phyloP scores from a whole-genome alignment of 1,140 invertebrate genomes.

The Copidosoma floridanum region DNA sequence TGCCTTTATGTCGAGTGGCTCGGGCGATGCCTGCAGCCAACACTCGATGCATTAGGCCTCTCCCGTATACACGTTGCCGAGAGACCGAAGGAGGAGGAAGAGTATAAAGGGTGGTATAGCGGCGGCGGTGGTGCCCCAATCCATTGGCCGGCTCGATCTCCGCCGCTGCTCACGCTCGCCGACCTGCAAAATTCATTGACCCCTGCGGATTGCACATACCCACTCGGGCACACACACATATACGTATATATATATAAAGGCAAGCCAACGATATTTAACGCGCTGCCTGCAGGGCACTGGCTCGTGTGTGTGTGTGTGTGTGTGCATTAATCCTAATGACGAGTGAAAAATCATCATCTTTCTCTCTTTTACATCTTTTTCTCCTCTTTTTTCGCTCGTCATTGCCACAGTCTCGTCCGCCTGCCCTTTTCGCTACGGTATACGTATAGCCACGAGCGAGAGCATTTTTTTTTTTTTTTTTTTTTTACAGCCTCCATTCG shows the following conservation, averaged over 20 bases:
- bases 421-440: not conserved
- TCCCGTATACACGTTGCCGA: slow-evolving; percentile 27
- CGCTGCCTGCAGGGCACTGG: too few relatives aligned
- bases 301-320: slow-evolving; percentile 2
- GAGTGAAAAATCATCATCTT: slow-evolving; percentile 14
- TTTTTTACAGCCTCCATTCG: too few relatives aligned
- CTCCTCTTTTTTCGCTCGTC: too few relatives aligned
- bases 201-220: not conserved
- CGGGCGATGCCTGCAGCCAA: slow-evolving; percentile 31
- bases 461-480: too few relatives aligned
- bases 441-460: not conserved
- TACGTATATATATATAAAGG: too few relatives aligned
- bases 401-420: too few relatives aligned
- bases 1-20: slow-evolving; percentile 40
- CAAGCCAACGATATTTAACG: too few relatives aligned
- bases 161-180: not conserved
- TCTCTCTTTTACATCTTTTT: not conserved
- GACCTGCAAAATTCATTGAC: slow-evolving; percentile 24
- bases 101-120: slow-evolving; percentile 17
- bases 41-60: slow-evolving; percentile 35
- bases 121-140: slow-evolving; percentile 29
- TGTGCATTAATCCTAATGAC: slow-evolving; percentile 19
- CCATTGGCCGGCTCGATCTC: slow-evolving; percentile 18
- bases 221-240: too few relatives aligned
- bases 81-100: too few relatives aligned